Conservation (phyloP, 2,113 vertebrate genomes). For the Butorides virescens region DNA sequence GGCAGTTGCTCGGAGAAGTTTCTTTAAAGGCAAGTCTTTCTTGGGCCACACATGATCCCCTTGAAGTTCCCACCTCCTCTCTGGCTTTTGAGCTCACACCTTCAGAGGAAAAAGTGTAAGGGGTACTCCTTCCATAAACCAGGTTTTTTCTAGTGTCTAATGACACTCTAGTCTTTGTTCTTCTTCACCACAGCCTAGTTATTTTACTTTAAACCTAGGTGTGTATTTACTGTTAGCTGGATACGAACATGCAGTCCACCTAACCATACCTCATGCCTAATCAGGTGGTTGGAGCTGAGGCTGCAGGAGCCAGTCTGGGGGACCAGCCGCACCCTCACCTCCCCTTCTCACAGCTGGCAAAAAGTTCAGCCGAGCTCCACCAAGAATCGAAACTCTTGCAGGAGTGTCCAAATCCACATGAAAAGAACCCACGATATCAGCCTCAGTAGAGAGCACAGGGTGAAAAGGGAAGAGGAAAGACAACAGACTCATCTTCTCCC, state of each 20-base stretch:
- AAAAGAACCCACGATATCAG: background rate
- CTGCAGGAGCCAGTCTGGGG: background rate
- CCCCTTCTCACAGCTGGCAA: background rate
- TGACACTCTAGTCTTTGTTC: background rate
- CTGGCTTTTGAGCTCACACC: background rate
- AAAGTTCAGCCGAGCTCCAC: background rate
- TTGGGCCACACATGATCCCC: rapidly evolving
- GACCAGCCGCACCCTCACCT: background rate
- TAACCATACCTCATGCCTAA: background rate
- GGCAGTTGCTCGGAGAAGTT: background rate
- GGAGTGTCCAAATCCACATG: background rate
- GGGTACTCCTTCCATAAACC: background rate
- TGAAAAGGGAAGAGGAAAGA: background rate
- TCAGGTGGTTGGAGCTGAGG: background rate
- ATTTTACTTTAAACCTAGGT: background rate
- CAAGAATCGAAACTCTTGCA: rapidly evolving
- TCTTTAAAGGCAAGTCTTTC: background rate
- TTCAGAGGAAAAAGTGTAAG: background rate
- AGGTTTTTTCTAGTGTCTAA: background rate
- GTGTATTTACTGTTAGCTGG: background rate
- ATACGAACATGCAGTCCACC: background rate
- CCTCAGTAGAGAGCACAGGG: background rate
- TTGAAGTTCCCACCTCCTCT: background rate
- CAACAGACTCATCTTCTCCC: background rate
- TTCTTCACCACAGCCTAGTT: background rate